Conservation (phyloP, 2,113 vertebrate species). For the Microtus richardsoni region DNA sequence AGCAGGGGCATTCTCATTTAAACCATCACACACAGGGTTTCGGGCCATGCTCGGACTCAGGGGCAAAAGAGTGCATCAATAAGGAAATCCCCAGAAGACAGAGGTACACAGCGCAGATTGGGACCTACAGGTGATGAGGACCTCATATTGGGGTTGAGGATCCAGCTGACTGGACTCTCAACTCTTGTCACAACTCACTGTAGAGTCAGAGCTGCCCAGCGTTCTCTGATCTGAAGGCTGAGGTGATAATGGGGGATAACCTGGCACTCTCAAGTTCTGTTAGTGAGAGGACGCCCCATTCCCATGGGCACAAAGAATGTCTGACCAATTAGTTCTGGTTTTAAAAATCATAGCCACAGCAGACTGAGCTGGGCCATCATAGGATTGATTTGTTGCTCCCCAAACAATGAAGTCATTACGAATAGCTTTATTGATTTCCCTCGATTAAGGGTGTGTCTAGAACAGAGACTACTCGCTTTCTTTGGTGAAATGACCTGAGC, state of each 20-base stretch:
- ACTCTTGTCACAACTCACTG: background rate
- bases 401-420: slow-evolving; percentile 26
- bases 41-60: background rate
- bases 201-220: too few relatives aligned
- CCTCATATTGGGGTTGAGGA: background rate
- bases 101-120: background rate
- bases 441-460: background rate
- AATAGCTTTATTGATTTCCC: background rate
- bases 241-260: background rate
- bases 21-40: background rate
- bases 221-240: background rate
- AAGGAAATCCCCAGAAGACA: background rate
- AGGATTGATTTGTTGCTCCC: background rate
- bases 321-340: background rate
- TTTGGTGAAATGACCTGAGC: background rate
- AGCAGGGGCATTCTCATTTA: background rate
- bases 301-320: background rate
- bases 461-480: background rate
- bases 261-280: background rate
- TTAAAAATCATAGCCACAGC: background rate
- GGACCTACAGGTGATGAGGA: fast-evolving
- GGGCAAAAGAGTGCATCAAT: background rate
- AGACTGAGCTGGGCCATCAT: background rate
- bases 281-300: background rate
- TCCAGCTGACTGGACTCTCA: background rate